These are phyloP conservation scores for Rallus crepitans DNA, from an alignment of 2,797 vertebrate genomes.

Conservation along the genomic window DNA sequence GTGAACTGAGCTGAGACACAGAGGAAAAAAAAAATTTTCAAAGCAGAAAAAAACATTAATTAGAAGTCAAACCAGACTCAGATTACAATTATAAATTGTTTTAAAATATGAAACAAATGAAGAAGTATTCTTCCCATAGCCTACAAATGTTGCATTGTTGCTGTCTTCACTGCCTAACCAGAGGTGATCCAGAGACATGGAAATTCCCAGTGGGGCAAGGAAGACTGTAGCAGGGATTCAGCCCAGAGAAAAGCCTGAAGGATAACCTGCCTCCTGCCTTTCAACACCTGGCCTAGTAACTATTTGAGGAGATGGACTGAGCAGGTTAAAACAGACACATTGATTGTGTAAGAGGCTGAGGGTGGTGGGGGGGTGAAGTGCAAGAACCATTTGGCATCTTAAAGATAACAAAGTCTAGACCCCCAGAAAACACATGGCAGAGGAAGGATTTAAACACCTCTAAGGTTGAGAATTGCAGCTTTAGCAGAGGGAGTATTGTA, in stretches of 20 bases:
- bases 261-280: not conserved
- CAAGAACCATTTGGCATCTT: not conserved
- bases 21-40: not conserved
- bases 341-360: not conserved
- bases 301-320: not conserved
- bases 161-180: not conserved
- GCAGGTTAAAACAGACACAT: not conserved
- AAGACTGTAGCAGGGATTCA: not conserved
- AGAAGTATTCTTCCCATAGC: not conserved
- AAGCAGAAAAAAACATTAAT: not conserved
- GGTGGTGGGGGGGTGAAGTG: accelerated
- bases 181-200: not conserved
- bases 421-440: not conserved
- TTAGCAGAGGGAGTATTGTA: not conserved
- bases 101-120: not conserved
- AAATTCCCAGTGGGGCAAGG: not conserved
- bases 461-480: not conserved
- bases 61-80: not conserved
- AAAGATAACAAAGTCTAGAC: not conserved
- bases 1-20: not conserved
- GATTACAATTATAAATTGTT: not conserved
- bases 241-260: not conserved
- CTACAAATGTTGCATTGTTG: too few species aligned
- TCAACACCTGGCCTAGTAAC: not conserved
- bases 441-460: not conserved